Percentiles rank a stretch among this genome's conserved stretches.
These are phyloP conservation scores for Indicator maculatus DNA, from an alignment of 2,113 vertebrate species.

Conservation along the genomic window DNA sequence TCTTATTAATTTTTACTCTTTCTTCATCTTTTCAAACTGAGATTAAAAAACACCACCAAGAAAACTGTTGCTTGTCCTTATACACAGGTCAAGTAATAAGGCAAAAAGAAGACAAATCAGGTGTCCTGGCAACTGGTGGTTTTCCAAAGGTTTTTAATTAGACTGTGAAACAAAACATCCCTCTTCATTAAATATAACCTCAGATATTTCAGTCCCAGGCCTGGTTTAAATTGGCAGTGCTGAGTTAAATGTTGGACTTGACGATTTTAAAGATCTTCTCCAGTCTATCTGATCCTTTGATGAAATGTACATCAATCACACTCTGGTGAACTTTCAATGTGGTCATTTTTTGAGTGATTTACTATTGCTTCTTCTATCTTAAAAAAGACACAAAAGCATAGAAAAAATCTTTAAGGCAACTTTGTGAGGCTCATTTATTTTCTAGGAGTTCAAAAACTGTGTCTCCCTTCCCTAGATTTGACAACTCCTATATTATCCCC, in stretches of 20 bases:
- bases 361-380: background rate
- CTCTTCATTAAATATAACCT: constrained; percentile 16
- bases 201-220: background rate
- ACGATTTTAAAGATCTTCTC: no score
- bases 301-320: background rate
- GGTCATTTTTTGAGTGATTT: background rate
- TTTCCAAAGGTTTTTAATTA: background rate
- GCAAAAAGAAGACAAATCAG: background rate
- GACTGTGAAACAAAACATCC: background rate
- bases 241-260: no score
- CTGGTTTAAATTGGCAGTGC: background rate
- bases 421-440: background rate
- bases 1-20: background rate
- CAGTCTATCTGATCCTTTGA: no score
- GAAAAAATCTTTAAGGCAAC: background rate
- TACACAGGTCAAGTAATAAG: background rate
- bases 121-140: background rate
- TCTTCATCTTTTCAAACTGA: background rate
- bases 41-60: background rate
- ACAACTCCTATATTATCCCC: background rate
- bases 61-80: background rate
- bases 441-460: background rate
- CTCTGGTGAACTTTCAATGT: background rate
- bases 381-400: background rate
- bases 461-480: background rate